Base-by-base conservation (phyloP, 2,888 invertebrate genomes). In the Troides aeacus region DNA sequence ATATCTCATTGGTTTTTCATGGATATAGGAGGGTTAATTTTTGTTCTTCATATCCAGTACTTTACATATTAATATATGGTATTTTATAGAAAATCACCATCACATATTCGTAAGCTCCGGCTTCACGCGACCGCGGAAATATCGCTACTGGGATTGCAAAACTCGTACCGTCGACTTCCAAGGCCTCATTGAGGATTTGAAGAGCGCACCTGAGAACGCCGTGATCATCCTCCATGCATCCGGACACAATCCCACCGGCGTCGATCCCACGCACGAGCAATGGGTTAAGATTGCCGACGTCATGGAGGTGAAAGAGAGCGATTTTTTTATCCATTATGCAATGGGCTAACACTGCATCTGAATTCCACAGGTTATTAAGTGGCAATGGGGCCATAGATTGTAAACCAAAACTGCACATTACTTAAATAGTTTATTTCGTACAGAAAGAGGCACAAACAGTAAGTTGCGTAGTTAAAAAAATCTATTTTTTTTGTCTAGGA, bases 231-330 rank as follows among this genome's bases (percentile, higher is more conserved):
- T 99, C 58, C 99, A 99, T 86, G 96, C 97, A 0, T 98, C 99
- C 88, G 99, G 99, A 3, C 99, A 99, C 88, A 99, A 99, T 92
- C 99, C 99, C 15, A 99, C 99, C 12, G 99, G 99, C 63, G 96
- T 97, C 77, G 99, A 99, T 88, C 99, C 99, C 62, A 97, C 97
- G 0, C 93, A 94, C 62, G 98, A 99, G 8, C 97, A 99, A 87
- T 99, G 99, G 99, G 92, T 93, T 79, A 89, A 95, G 87, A 97
- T 99, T 77, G 97, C 97, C 56, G 95, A 97, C 79, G 94, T 99
- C 65, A 94, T 99, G 81, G 93, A 96, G 92, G 95, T 95, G 74
- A 66, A 76, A 24, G 39, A 8, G 18, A 6, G 4, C 30, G 30
- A 5, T 2, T 30, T 30, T 30, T 30, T 30, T 30, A 30, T 30